A percentile compares a stretch with the other conserved stretches of the same genome.
Conservation (phyloP, 2,888 invertebrate genomes). For the Copidosoma aretas region DNA sequence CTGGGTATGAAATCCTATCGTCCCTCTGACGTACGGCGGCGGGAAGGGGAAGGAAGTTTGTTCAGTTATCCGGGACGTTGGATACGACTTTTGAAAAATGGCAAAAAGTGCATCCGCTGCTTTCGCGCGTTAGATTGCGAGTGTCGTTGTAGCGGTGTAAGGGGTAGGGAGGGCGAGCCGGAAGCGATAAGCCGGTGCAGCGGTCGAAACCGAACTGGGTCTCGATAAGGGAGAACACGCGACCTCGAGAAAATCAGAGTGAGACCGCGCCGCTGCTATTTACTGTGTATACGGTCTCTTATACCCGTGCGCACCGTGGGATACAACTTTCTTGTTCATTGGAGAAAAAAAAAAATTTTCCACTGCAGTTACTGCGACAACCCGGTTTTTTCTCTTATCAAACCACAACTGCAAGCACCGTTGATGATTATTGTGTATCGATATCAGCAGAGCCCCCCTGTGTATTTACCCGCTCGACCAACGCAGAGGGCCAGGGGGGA, state of each 20-base stretch:
- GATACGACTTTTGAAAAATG: too few species aligned
- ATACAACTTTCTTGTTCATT: constrained; percentile 6
- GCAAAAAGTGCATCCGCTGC: too few species aligned
- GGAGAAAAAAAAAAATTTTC: background rate
- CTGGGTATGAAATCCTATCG: too few species aligned
- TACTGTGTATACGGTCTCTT: too few species aligned
- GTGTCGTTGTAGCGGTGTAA: too few species aligned
- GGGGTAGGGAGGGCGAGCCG: constrained; percentile 41
- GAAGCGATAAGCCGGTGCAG: constrained; percentile 51
- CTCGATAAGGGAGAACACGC: constrained; percentile 52
- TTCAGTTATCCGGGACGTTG: too few species aligned
- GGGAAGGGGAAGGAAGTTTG: too few species aligned
- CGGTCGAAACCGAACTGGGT: constrained; percentile 50
- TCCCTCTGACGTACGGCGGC: too few species aligned
- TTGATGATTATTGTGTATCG: background rate
- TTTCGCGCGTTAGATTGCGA: too few species aligned
- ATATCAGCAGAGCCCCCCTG: background rate
- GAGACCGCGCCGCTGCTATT: background rate
- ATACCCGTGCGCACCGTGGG: constrained; percentile 26
- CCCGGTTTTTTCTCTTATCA: background rate
- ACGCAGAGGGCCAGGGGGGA: too few species aligned
- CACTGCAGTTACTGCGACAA: too few species aligned
- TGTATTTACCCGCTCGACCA: too few species aligned
- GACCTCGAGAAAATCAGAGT: constrained; percentile 41
- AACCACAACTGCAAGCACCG: background rate